Percentiles rank a stretch among this genome's conserved stretches.
phyloP scores from a whole-genome alignment of 64 coral and sea anemone species.

The Anthopleura sola region DNA sequence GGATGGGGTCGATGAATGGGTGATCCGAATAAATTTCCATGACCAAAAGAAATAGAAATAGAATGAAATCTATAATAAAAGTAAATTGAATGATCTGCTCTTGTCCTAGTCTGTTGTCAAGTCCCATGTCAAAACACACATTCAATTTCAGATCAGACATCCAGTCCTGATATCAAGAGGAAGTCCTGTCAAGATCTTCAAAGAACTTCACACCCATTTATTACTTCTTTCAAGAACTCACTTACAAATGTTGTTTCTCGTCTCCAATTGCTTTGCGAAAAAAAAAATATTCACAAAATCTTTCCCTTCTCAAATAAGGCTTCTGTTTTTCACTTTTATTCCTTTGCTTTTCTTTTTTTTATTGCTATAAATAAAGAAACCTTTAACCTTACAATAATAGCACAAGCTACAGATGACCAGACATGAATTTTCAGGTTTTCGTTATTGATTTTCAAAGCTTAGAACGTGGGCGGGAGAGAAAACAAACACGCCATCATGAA shows the following conservation, averaged over 20 bases:
- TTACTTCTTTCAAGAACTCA: background rate
- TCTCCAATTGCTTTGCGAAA: background rate
- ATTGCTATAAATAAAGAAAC: no score
- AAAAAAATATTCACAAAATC: background rate
- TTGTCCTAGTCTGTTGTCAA: background rate
- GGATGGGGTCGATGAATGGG: no score
- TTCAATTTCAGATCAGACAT: background rate
- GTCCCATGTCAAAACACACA: background rate
- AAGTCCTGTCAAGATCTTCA: background rate
- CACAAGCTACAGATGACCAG: background rate
- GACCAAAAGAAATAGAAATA: no score
- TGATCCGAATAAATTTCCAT: no score
- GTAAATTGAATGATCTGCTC: background rate
- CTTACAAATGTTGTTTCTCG: background rate
- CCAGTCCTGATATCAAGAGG: background rate
- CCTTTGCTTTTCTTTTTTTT: background rate
- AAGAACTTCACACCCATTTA: background rate
- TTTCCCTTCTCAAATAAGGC: background rate
- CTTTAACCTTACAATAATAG: no score
- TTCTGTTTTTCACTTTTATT: background rate
- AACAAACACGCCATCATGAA: background rate
- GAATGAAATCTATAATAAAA: no score
- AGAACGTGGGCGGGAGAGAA: background rate
- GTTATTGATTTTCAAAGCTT: background rate
- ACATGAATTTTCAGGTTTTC: background rate